Base-by-base conservation (phyloP, 2,113 vertebrate species). In the Camelus bactrianus region DNA sequence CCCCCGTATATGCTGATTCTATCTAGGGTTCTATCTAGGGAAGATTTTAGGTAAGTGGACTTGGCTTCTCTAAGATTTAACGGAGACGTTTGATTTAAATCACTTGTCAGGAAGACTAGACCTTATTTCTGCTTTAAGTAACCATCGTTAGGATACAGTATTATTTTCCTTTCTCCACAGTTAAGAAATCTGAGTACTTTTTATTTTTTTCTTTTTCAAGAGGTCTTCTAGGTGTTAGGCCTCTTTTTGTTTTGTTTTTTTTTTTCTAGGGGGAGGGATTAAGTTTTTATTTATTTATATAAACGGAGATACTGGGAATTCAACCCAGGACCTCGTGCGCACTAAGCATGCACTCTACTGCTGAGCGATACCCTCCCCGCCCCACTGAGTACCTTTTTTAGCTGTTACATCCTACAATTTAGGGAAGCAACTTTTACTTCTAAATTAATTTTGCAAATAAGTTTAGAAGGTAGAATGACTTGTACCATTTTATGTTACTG, bases 11-110 rank as follows among this genome's bases (percentile, higher is more conserved):
- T 35, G 46, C 11, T 50, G 60, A 86, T 85, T 77, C 35, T 65
- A 32, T 32, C 60, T 54, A 72, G 42, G 30, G 38, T 42, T 42
- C 38, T 52, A 52, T n/a, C 64, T 54, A 76, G 30, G 17, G 2
- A 91, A 93, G 77, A 91, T 42, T 91, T 80, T 42, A 84, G n/a
- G 17, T 84, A 83, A 69, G 26, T 73, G 69, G 54, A 87, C 26
- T 73, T 92, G 24, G 67, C 19, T 90, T 94, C 73, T 75, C 26
- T 85, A 75, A 94, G 30, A 90, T 54, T 92, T 88, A 80, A 96
- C 12, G 83, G 32, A 75, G 50, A 88, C 14, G 62, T 72, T 91
- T 17, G 42, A 94, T 54, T 93, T 94, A 93, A 73, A 60, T 35
- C 30, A 79, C n/a, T 77, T 64, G 26, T 80, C 16, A 83, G 35